Evolutionary conservation across 2,888 invertebrate species (phyloP), one percentile per base, ranked within the genome.

Genomic region (Heliconius erato): DNA sequence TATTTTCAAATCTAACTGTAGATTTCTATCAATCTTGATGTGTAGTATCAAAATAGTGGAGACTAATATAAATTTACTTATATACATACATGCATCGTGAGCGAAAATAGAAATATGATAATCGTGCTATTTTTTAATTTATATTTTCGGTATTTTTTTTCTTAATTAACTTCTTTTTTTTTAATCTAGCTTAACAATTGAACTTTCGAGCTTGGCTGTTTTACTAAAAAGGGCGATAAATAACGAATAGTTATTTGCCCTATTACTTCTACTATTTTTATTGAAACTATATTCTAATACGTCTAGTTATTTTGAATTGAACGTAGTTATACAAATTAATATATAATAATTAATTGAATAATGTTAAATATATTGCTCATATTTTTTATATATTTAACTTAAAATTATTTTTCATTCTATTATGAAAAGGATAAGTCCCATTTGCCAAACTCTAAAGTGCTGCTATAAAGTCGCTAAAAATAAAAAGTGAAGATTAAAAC

Each of bases 171-270:
- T 77, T 67, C 16, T 16, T 9, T 82, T 54, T 49, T 23, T 68
- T 74, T 79, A 49, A 72, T 40, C 26, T 59, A 40, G 35, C 26
- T 44, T 82, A 67, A 26, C 68, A 3, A 74, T 69, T 49, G n/a
- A 76, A 81, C 76, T 71, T 69, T 68, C 72, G 82, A 85, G 83
- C 81, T 84, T 83, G 72, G 81, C 83, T 83, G 79, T 81, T 79
- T 81, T 83, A 83, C 81, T 83, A 76, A 81, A 72, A 72, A 81
- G 79, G 79, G 82, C 68, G 79, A 79, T 35, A 54, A 63, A 67
- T 49, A 67, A 63, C 63, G 19, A 76, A 16, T 40, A 6, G n/a
- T 74, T 74, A 59, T 74, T 74, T 12, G 19, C 76, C 63, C 76
- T 16, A 14, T 35, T 11, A n/a, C 63, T 63, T 63, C 11, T 40